These are phyloP conservation scores for Drosophila pruinosa DNA, from an alignment of 1,140 invertebrate genomes.

Conservation along the genomic window DNA sequence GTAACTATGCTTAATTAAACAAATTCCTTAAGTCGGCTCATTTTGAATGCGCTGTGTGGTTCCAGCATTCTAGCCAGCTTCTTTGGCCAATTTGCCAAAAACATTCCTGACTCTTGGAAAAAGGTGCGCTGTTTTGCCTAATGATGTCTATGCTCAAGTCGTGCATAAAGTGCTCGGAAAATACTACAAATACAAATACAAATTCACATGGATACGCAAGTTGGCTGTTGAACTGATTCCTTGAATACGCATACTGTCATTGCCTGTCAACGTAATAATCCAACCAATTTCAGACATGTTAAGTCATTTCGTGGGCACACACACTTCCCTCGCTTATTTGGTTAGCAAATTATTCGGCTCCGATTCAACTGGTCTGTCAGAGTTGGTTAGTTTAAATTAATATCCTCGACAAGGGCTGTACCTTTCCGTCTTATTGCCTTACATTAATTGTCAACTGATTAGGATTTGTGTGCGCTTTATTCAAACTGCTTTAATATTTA, in stretches of 20 bases:
- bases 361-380: constrained; percentile 51
- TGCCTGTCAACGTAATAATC: constrained; percentile 68
- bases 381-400: constrained; percentile 69
- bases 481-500: not conserved
- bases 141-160: constrained; percentile 61
- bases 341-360: constrained; percentile 56
- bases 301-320: constrained; percentile 63
- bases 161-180: constrained; percentile 33
- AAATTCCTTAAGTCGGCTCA: constrained; percentile 56
- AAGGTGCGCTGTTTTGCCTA: constrained; percentile 41
- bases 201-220: not conserved
- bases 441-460: constrained; percentile 9
- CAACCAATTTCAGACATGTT: constrained; percentile 64
- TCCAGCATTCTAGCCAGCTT: not conserved
- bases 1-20: constrained; percentile 67
- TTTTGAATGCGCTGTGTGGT: constrained; percentile 41
- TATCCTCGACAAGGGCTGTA: constrained; percentile 30
- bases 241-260: not conserved
- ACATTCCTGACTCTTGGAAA: constrained; percentile 20
- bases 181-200: no score
- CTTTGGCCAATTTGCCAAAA: constrained; percentile 59
- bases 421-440: not conserved
- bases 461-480: constrained; percentile 1
- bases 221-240: not conserved
- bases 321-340: constrained; percentile 15